phyloP scores from a whole-genome alignment of 1,140 invertebrate genomes.

The Philotrypesis tridentata region DNA sequence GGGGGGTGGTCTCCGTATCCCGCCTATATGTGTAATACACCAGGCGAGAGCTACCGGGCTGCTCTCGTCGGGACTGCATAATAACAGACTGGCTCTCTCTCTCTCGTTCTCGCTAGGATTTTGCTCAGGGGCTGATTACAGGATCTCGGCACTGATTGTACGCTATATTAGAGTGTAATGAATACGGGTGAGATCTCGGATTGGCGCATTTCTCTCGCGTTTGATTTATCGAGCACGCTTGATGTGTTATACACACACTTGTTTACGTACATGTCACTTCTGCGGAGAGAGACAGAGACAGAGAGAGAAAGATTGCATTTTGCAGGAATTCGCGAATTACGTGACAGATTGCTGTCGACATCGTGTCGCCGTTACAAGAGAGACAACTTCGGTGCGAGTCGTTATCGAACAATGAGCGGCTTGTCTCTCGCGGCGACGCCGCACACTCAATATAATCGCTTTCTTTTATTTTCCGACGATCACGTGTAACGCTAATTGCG shows the following conservation, averaged over 20 bases:
- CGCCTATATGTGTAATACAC: too few relatives aligned
- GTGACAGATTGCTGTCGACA: conserved; percentile 57
- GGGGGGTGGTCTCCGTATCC: not conserved
- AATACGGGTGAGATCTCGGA: conserved; percentile 55
- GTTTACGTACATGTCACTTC: too few relatives aligned
- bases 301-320: not conserved
- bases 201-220: conserved; percentile 31
- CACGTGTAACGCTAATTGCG: too few relatives aligned
- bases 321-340: conserved; percentile 57
- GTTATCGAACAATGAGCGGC: not conserved
- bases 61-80: conserved; percentile 53
- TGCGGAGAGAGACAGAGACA: too few relatives aligned
- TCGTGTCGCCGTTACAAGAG: conserved; percentile 44
- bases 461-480: not conserved
- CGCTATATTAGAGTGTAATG: conserved; percentile 67
- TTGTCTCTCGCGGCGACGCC: not conserved
- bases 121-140: conserved; percentile 65
- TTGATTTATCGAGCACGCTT: conserved; percentile 37
- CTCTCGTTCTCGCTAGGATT: too few relatives aligned
- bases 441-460: too few relatives aligned
- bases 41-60: too few relatives aligned
- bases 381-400: too few relatives aligned
- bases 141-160: conserved; percentile 56
- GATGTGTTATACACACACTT: not conserved
- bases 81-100: conserved; percentile 63